These are phyloP conservation scores for Oreohelix idahoensis DNA, from an alignment of 1,140 invertebrate species.

Conservation along the genomic window DNA sequence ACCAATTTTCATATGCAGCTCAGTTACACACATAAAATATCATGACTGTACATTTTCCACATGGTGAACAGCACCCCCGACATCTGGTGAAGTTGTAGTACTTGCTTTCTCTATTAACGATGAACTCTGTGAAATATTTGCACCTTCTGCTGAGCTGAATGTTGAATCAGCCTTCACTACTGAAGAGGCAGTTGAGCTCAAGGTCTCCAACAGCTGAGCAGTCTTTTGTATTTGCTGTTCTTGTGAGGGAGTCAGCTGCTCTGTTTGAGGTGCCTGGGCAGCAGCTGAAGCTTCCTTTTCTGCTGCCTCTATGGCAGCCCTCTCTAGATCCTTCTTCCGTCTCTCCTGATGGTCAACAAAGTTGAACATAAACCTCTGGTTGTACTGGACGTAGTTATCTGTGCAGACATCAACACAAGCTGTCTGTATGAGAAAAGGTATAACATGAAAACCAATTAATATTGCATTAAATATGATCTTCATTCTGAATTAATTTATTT, in stretches of 20 bases:
- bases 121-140: background rate
- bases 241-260: background rate
- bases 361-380: slow-evolving; percentile 41
- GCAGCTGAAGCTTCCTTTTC: slow-evolving; percentile 15
- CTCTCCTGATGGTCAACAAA: slow-evolving; percentile 38
- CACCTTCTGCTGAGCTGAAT: background rate
- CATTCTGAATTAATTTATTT: no score
- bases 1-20: no score
- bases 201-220: background rate
- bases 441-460: no score
- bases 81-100: background rate
- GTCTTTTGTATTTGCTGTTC: background rate
- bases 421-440: slow-evolving; percentile 5
- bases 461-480: no score
- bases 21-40: no score
- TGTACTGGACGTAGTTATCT: slow-evolving; percentile 36
- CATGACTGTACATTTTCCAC: no score
- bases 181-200: background rate
- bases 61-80: no score
- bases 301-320: slow-evolving; percentile 4
- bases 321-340: slow-evolving; percentile 26
- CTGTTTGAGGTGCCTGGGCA: background rate
- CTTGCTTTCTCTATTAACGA: background rate
- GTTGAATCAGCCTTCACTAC: background rate
- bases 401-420: slow-evolving; percentile 30